These are phyloP conservation scores for Cremastobaeus sp. DNA, from an alignment of 2,888 invertebrate genomes.

Conservation along the genomic window DNA sequence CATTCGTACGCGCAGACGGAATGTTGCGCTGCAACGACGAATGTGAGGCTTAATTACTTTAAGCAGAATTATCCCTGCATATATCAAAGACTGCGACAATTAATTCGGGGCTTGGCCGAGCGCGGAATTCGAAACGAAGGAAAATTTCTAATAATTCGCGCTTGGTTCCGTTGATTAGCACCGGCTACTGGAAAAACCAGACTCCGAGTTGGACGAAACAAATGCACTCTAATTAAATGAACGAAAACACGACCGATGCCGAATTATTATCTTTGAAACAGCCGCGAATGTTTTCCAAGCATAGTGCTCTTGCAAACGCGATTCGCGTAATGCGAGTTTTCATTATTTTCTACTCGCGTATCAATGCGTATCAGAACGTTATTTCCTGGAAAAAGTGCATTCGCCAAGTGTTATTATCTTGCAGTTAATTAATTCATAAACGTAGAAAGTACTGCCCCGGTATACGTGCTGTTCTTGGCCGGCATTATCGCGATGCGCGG, in stretches of 20 bases:
- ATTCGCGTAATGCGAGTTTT: slow-evolving; percentile 6
- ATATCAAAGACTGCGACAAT: slow-evolving; percentile 20
- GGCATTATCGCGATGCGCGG: slow-evolving; percentile 46
- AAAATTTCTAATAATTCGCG: slow-evolving; percentile 1
- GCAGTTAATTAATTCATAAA: slow-evolving; percentile 50
- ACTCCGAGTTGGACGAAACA: too few relatives aligned
- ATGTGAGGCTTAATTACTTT: slow-evolving; percentile 17
- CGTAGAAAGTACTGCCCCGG: slow-evolving; percentile 43
- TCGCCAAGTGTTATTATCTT: slow-evolving; percentile 37
- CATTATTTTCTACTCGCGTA: slow-evolving; percentile 36
- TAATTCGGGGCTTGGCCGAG: slow-evolving; percentile 15
- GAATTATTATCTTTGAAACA: too few relatives aligned
- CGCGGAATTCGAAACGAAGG: slow-evolving; percentile 6
- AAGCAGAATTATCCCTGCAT: slow-evolving; percentile 19
- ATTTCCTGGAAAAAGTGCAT: slow-evolving; percentile 43
- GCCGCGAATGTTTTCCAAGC: not conserved
- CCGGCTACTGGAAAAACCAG: too few relatives aligned
- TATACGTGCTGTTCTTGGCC: slow-evolving; percentile 38
- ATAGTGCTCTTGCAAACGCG: not conserved
- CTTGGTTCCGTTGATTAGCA: too few relatives aligned
- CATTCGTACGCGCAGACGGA: too few relatives aligned
- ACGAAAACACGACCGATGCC: too few relatives aligned
- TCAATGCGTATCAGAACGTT: slow-evolving; percentile 33
- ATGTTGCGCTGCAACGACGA: slow-evolving; percentile 5
- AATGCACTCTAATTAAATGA: too few relatives aligned